Conservation (phyloP, 2,797 vertebrate species). For the Thamnophis elegans region DNA sequence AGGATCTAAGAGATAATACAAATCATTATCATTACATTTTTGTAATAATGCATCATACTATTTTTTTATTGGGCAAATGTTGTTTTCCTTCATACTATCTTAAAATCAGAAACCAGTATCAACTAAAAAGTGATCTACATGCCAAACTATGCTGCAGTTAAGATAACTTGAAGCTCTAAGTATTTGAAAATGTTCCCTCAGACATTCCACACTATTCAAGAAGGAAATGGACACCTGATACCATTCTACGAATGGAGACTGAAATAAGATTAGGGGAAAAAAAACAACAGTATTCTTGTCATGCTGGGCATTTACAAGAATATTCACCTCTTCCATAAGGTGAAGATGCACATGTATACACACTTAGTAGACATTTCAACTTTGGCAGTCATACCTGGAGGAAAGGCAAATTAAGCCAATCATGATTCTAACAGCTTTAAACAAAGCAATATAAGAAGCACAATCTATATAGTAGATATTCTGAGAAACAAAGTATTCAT, state of each 20-base stretch:
- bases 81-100: not conserved
- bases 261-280: not conserved
- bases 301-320: not conserved
- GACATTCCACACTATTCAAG: constrained; percentile 21
- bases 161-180: not conserved
- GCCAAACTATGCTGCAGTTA: not conserved
- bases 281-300: not conserved
- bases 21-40: not conserved
- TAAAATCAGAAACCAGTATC: constrained; percentile 17
- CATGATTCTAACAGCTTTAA: not conserved
- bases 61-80: not conserved
- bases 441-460: not conserved
- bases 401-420: not conserved
- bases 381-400: not conserved
- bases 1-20: not conserved
- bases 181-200: constrained; percentile 21
- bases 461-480: not conserved
- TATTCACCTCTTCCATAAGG: not conserved
- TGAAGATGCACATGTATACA: not conserved
- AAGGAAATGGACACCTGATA: not conserved
- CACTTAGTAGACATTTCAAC: not conserved
- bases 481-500: not conserved
- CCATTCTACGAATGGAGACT: not conserved
- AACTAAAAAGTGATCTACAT: not conserved
- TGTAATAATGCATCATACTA: not conserved